A percentile compares a stretch with the other conserved stretches of the same genome.
Conservation (phyloP, 2,113 vertebrate species). For the Conger conger region DNA sequence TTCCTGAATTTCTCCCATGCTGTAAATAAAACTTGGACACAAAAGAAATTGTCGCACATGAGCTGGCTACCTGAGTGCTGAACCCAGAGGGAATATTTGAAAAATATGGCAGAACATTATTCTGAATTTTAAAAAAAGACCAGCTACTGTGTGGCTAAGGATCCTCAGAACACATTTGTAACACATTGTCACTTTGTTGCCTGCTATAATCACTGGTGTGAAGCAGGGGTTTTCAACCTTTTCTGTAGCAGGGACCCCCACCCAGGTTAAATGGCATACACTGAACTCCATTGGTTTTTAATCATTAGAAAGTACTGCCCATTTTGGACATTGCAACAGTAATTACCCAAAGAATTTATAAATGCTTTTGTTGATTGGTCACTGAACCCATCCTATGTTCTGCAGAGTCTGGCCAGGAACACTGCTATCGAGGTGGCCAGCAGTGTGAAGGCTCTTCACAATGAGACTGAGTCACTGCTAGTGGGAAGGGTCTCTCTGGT, state of each 20-base stretch:
- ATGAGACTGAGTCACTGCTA: conserved; percentile 91
- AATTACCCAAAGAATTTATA: not conserved
- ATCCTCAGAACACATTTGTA: too few species aligned
- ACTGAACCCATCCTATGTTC: conserved; percentile 13
- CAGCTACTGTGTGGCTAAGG: too few species aligned
- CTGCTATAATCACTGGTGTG: too few species aligned
- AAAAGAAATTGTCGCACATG: not conserved
- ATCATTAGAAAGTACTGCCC: too few species aligned
- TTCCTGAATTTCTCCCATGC: not conserved
- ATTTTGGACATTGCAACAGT: too few species aligned
- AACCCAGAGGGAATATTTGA: not conserved
- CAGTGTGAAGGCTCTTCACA: conserved; percentile 92
- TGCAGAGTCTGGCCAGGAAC: conserved; percentile 87
- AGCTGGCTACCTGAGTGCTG: not conserved
- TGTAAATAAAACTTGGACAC: not conserved
- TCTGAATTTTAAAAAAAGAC: too few species aligned
- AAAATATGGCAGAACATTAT: too few species aligned
- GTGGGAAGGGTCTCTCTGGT: conserved; percentile 90
- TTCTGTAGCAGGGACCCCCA: too few species aligned
- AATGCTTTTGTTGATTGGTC: not conserved
- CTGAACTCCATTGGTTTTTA: too few species aligned
- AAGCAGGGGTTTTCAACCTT: too few species aligned
- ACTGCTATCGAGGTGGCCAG: conserved; percentile 92
- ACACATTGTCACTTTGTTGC: too few species aligned
- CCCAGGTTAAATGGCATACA: too few species aligned